Evolutionary conservation across 2,113 vertebrate species (phyloP).

Genomic region (Riparia riparia): DNA sequence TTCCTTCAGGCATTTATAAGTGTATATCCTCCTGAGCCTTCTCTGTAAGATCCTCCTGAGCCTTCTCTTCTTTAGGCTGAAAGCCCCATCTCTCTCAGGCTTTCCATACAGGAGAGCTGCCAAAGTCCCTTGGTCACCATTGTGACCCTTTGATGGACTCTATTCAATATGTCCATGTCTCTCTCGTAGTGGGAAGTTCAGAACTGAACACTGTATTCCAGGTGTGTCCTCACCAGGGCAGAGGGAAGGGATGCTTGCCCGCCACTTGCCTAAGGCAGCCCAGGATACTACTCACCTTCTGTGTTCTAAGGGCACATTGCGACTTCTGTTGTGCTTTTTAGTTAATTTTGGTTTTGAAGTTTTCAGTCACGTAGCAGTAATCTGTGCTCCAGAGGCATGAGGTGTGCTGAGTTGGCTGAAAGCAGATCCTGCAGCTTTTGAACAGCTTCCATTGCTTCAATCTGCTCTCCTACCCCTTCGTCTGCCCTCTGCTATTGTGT

Average conservation of each 20-base stretch:
- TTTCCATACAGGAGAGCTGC: not conserved
- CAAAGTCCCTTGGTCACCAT: not conserved
- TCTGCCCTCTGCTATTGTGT: not conserved
- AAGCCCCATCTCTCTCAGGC: not conserved
- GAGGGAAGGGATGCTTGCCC: not conserved
- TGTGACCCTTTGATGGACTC: not conserved
- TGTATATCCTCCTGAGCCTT: not conserved
- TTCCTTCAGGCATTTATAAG: not conserved
- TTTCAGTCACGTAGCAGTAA: not conserved
- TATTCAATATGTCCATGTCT: not conserved
- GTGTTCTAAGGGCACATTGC: not conserved
- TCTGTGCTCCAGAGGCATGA: not conserved
- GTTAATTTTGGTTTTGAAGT: not conserved
- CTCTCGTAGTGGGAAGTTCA: not conserved
- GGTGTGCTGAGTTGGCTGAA: constrained; percentile 4
- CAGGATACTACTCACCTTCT: accelerated
- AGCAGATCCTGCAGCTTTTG: not conserved
- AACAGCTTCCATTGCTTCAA: not conserved
- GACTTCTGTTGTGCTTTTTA: not conserved
- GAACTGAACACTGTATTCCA: not conserved
- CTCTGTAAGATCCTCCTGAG: not conserved
- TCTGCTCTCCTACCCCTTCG: not conserved
- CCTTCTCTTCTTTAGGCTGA: not conserved
- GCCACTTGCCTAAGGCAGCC: not conserved
- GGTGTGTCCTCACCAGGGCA: not conserved